Percentiles rank a stretch among this genome's conserved stretches.
These are phyloP conservation scores for Callimorpha dominula DNA, from an alignment of 2,888 invertebrate species.

Conservation along the genomic window DNA sequence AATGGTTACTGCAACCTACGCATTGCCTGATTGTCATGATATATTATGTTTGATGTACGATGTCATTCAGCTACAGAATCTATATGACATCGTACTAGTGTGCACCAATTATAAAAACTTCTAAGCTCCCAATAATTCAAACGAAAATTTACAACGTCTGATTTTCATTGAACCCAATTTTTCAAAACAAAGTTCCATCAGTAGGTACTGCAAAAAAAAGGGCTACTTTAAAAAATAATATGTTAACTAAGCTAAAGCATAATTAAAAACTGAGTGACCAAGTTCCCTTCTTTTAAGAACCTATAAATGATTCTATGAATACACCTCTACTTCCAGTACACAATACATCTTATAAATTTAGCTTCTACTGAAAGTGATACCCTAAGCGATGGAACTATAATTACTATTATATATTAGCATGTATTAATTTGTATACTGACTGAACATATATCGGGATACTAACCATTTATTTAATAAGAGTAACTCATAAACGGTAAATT, in stretches of 20 bases:
- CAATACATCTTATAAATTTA: no score
- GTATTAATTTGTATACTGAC: neutral
- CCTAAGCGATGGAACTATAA: neutral
- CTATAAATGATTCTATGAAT: no score
- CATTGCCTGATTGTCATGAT: neutral
- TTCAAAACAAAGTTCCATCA: no score
- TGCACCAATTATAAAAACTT: neutral
- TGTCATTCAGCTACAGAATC: neutral
- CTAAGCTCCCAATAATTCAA: neutral
- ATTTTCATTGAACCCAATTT: neutral
- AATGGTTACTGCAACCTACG: constrained; percentile 1
- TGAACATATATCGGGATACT: neutral
- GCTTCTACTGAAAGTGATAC: neutral
- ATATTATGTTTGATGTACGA: constrained; percentile 1
- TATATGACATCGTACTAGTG: neutral
- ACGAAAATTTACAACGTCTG: neutral
- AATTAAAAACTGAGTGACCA: no score
- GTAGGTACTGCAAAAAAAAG: no score
- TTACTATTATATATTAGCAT: neutral
- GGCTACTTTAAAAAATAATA: no score
- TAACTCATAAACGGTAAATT: neutral
- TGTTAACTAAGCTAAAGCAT: no score
- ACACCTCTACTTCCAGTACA: no score
- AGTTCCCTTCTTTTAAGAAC: no score
- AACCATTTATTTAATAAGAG: neutral